Evolutionary conservation across 1,140 invertebrate species (phyloP), one percentile per base, ranked within the genome.

Genomic region (Oedothorax gibbosus): DNA sequence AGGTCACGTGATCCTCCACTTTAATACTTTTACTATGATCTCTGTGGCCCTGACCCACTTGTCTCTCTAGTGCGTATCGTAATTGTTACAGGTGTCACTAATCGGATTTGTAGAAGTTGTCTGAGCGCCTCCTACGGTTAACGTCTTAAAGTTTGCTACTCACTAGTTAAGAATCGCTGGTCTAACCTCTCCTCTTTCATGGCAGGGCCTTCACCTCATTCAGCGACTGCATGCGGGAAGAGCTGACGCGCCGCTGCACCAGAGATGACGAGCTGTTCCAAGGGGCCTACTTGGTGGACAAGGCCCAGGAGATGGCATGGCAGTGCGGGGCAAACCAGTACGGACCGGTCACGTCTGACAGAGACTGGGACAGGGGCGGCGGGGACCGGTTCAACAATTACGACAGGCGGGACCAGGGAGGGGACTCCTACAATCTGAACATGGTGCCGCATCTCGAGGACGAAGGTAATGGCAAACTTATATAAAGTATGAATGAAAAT

Each of bases 221-320:
- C 83, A 62, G 79, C 9, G 84, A 85, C 9, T 87, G 86, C 56
- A 76, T 87, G 56, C 65, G 20, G 21, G 76, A 85, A 8, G 82
- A 85, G 56, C 20, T 87, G 10, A 21, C 49, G 15, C 50, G 86
- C 7, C 56, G 86, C 6, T 87, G 86, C 65, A 85, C 86, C 0
- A 76, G 83, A 12, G 77, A 85, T 9, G 86, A 87, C 53, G 86
- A 87, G 14, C 62, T 85, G 0, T 87, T 65, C 66, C 84, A 85
- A 20, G 75, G 82, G 7, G 82, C 86, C 5, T 87, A 79, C 83
- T 57, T 87, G 0, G 77, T 79, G 2, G 86, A 87, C 77, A 84
- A 85, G 15, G 86, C 86, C n/a, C 73, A 80, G 11, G 86, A 87
- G 60, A 69, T 87, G 64, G 53, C 86, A 0, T 87, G 86, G 86